These are phyloP conservation scores for Eudasyphora cyanicolor DNA, from an alignment of 2,888 invertebrate species.

Conservation along the genomic window DNA sequence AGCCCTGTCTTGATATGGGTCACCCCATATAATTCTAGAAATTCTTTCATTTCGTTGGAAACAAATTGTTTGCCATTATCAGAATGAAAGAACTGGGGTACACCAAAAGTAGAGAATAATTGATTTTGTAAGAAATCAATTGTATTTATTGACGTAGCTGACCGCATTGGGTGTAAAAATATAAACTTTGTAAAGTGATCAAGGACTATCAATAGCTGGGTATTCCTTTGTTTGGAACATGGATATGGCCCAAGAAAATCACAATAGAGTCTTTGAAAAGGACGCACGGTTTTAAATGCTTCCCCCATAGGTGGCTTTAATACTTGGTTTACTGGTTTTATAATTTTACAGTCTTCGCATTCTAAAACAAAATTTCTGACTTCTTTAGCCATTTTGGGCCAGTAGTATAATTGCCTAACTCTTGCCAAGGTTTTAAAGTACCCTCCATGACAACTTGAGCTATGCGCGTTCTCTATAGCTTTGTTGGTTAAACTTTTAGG, in stretches of 20 bases:
- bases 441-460: conserved; percentile 26
- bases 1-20: conserved; percentile 44
- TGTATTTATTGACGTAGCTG: conserved; percentile 21
- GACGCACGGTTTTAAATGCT: background rate
- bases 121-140: conserved; percentile 36
- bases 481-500: background rate
- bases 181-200: background rate
- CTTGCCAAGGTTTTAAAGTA: conserved; percentile 13
- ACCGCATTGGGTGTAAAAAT: background rate
- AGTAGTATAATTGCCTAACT: conserved; percentile 19
- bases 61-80: conserved; percentile 54
- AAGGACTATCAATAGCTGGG: background rate
- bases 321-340: conserved; percentile 23
- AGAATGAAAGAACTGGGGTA: conserved; percentile 46
- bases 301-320: conserved; percentile 26
- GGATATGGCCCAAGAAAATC: conserved; percentile 27
- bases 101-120: conserved; percentile 37
- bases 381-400: conserved; percentile 33
- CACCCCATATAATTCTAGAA: conserved; percentile 37
- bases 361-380: background rate
- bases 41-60: conserved; percentile 37
- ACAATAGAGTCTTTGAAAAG: conserved; percentile 20
- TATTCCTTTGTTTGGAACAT: background rate
- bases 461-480: background rate
- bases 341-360: conserved; percentile 21